Conservation (phyloP, 1,140 invertebrate species). For the Trialeurodes vaporariorum region DNA sequence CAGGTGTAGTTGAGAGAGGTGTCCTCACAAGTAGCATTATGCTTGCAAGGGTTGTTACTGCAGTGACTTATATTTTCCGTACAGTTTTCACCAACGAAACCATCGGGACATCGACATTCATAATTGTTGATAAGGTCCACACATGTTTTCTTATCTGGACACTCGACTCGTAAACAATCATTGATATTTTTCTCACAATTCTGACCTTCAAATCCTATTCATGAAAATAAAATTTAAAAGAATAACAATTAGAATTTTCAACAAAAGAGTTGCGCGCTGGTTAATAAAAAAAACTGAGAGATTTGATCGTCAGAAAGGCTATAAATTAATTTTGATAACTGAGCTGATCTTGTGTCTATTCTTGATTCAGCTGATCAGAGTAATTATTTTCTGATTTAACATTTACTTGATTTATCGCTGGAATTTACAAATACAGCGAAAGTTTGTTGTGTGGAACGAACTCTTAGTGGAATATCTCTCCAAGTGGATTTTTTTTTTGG, state of each 20-base stretch:
- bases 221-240: neutral
- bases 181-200: constrained; percentile 75
- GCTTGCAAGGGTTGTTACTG: constrained; percentile 39
- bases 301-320: neutral
- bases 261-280: neutral
- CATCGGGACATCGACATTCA: constrained; percentile 64
- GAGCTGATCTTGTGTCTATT: constrained; percentile 13
- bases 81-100: constrained; percentile 60
- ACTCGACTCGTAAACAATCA: constrained; percentile 63
- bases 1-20: constrained; percentile 42
- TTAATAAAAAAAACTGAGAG: neutral
- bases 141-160: constrained; percentile 62
- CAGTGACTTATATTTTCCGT: constrained; percentile 41
- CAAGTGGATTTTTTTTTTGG: too few relatives aligned
- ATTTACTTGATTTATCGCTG: too few relatives aligned
- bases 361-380: too few relatives aligned
- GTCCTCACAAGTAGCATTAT: constrained; percentile 42
- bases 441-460: too few relatives aligned
- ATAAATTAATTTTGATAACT: neutral
- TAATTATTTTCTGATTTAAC: too few relatives aligned
- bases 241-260: neutral
- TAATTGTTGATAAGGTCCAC: constrained; percentile 54
- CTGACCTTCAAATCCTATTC: constrained; percentile 12
- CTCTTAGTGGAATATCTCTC: too few relatives aligned
- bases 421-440: too few relatives aligned